Evolutionary conservation across 2,888 invertebrate species (phyloP).

Genomic region (Acanthopleura granulata): DNA sequence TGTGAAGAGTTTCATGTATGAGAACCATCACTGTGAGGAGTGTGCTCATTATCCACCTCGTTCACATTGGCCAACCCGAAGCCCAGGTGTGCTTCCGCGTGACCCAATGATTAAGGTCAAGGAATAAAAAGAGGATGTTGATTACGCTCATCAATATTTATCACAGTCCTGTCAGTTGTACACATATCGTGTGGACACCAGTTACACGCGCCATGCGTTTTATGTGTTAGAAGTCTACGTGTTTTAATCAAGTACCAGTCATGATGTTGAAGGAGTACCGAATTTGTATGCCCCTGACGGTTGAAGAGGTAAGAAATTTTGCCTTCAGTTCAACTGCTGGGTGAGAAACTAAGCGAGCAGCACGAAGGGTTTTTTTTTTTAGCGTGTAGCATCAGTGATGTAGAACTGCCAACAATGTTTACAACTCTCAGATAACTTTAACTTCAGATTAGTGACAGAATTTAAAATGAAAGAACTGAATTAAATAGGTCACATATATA

Average conservation of each 20-base stretch:
- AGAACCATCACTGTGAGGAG: not conserved
- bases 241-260: not conserved
- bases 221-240: not conserved
- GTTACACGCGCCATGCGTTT: not conserved
- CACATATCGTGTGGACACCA: not conserved
- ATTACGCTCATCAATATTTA: not conserved
- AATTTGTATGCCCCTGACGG: slow-evolving; percentile 92
- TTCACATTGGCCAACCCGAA: not conserved
- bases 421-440: too few species aligned
- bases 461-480: too few species aligned
- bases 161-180: not conserved
- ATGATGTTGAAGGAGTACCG: slow-evolving; percentile 92
- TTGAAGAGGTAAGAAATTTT: slow-evolving; percentile 82
- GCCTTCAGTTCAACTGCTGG: not conserved
- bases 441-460: too few species aligned
- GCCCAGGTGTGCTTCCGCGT: not conserved
- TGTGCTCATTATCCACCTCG: not conserved
- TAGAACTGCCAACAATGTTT: too few species aligned
- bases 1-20: too few species aligned
- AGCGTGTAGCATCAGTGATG: too few species aligned
- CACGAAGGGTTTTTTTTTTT: too few species aligned
- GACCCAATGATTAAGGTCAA: not conserved
- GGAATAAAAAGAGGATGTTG: not conserved
- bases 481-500: too few species aligned
- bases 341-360: not conserved